Percentiles rank a stretch among this genome's conserved stretches.
Evolutionary conservation across 2,888 invertebrate species (phyloP).

Genomic region (Leuctra nigra): DNA sequence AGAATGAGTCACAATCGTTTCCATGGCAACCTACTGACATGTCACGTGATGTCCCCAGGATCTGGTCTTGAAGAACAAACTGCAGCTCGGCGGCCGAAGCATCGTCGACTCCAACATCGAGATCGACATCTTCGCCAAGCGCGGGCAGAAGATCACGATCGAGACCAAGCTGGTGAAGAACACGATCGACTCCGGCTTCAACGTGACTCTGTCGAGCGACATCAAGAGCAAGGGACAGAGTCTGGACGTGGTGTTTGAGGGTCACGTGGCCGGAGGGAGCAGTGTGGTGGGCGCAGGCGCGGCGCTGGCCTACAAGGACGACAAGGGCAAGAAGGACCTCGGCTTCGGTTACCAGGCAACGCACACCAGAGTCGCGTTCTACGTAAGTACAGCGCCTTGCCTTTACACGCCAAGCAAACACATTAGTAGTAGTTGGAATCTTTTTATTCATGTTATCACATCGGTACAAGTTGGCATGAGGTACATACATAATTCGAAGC

Average conservation of each 20-base stretch:
- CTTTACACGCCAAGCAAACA: too few species aligned
- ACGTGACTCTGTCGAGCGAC: conserved; percentile 39
- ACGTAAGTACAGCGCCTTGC: too few species aligned
- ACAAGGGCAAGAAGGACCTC: conserved; percentile 34
- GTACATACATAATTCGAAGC: too few species aligned
- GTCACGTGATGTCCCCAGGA: conserved; percentile 36
- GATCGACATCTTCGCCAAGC: conserved; percentile 53
- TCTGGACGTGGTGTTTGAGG: conserved; percentile 35
- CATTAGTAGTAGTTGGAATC: too few species aligned
- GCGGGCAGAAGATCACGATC: conserved; percentile 49
- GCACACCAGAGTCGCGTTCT: not conserved
- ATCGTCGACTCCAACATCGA: conserved; percentile 43
- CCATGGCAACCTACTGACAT: not conserved
- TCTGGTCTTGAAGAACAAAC: conserved; percentile 42
- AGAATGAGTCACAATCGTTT: not conserved
- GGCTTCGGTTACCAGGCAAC: not conserved
- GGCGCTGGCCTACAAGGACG: conserved; percentile 37
- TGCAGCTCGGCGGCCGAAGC: conserved; percentile 31
- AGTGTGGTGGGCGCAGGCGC: conserved; percentile 37
- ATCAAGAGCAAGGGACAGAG: conserved; percentile 40
- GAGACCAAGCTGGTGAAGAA: conserved; percentile 35
- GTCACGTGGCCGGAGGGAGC: conserved; percentile 36
- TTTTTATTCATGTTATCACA: too few species aligned
- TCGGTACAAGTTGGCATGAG: too few species aligned
- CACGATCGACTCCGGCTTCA: conserved; percentile 38